phyloP scores from a whole-genome alignment of 2,888 invertebrate species.

The Diplazon laetatorius region DNA sequence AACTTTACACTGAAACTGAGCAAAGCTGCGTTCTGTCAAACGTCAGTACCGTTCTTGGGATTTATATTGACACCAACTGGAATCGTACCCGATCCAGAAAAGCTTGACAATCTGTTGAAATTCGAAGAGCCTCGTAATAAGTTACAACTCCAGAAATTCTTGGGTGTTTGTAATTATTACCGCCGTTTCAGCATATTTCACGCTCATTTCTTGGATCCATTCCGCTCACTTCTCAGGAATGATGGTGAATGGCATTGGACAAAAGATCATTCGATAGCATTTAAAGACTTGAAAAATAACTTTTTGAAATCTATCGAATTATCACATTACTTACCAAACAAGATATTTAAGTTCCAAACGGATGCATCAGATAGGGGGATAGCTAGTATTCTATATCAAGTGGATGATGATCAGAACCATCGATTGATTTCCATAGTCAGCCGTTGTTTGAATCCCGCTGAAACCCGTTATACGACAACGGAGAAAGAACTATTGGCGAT shows the following conservation, averaged over 20 bases:
- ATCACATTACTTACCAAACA: slow-evolving; percentile 39
- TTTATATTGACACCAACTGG: slow-evolving; percentile 44
- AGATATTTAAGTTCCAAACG: slow-evolving; percentile 61
- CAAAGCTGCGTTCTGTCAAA: slow-evolving; percentile 20
- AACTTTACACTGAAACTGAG: slow-evolving; percentile 64
- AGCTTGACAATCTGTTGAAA: slow-evolving; percentile 64
- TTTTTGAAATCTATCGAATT: slow-evolving; percentile 53
- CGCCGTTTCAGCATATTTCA: slow-evolving; percentile 35
- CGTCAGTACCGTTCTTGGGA: slow-evolving; percentile 62
- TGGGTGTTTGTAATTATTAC: slow-evolving; percentile 59
- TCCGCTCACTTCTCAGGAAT: slow-evolving; percentile 50
- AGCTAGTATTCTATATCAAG: slow-evolving; percentile 64
- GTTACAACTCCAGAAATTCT: slow-evolving; percentile 67
- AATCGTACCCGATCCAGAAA: slow-evolving; percentile 48
- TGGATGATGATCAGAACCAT: slow-evolving; percentile 19
- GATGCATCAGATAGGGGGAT: slow-evolving; percentile 61
- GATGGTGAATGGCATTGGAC: slow-evolving; percentile 56
- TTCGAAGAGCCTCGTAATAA: slow-evolving; percentile 67
- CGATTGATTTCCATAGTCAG: slow-evolving; percentile 66
- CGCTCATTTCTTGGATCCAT: slow-evolving; percentile 48
- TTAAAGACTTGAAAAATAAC: slow-evolving; percentile 53
- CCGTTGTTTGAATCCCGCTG: slow-evolving; percentile 52
- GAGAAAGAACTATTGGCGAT: slow-evolving; percentile 53
- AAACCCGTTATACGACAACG: slow-evolving; percentile 24
- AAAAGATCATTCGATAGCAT: slow-evolving; percentile 40